Base-by-base conservation (phyloP, 1,140 invertebrate genomes). In the Lamellibrachia luymesi region DNA sequence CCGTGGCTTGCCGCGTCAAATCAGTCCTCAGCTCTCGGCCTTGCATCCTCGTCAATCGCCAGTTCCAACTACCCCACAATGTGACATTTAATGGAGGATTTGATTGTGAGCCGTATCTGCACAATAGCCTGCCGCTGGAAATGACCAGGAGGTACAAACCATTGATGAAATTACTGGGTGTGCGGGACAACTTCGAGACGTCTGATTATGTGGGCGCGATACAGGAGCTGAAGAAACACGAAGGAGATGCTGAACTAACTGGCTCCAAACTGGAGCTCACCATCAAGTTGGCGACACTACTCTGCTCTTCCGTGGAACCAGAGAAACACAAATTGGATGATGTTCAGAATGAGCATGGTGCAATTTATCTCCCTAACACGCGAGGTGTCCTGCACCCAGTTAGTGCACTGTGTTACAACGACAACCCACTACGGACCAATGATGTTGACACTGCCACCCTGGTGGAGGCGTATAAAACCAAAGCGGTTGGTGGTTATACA, bases 51-150 rank as follows among this genome's bases (percentile, higher is more conserved):
- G 49, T 64, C 51, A 22, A 94, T 6, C 25, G 91, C 50, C 90
- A 56, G 8, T 94, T 94, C 52, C 90, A 93, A 17, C 51, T 89
- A 38, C 92, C 93, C 38, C 64, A 89, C 4, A 92, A 93, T n/a
- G 64, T 93, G n/a, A 92, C 93, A 50, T 93, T 94, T 17, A 51
- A 56, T 10, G 91, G 93, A 50, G 51, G 49, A 1, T 25, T 38
- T 90, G 27, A 90, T 38, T 91, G 93, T 49, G 50, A 90, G 38
- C 93, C 92, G 8, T 94, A 93, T 64, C 92, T 94, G 2, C 90
- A 38, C 25, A 49, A 51, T 38, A 25, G 38, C 38, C 38, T 94
- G 38, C 93, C 93, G 6, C 92, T 92, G 10, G 50, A n/a, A 50
- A 91, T 51, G 91, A 56, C 91, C 52, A 92, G 80, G 10, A 51